Percentiles rank a stretch among this genome's conserved stretches.
phyloP scores from a whole-genome alignment of 2,888 invertebrate species.

The Psylliodes chrysocephalus region DNA sequence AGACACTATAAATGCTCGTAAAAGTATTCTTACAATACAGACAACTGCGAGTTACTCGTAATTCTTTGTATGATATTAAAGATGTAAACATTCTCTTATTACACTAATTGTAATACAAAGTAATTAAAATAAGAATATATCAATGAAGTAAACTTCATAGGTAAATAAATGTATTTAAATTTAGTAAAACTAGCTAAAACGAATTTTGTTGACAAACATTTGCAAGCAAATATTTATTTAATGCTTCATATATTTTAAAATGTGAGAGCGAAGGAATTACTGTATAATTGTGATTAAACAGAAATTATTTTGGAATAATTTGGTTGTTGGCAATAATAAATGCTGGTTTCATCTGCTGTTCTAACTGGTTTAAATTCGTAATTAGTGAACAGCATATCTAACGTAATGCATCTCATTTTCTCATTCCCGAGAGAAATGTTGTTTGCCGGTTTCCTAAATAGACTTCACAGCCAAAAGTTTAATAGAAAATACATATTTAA shows the following conservation, averaged over 20 bases:
- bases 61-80: no score
- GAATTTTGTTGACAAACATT: not conserved
- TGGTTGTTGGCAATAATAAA: slow-evolving; percentile 5
- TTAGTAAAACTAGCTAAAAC: not conserved
- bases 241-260: not conserved
- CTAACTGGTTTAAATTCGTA: not conserved
- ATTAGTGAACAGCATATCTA: slow-evolving; percentile 11
- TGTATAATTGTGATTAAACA: slow-evolving; percentile 15
- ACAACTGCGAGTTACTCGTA: no score
- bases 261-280: not conserved
- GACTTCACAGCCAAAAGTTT: not conserved
- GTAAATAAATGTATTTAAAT: not conserved
- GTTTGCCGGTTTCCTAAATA: slow-evolving; percentile 23
- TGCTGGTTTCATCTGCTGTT: not conserved
- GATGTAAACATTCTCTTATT: no score
- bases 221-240: slow-evolving; percentile 1
- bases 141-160: not conserved
- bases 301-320: slow-evolving; percentile 6
- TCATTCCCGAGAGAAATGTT: slow-evolving; percentile 24
- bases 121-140: no score
- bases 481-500: slow-evolving; percentile 13
- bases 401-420: slow-evolving; percentile 3
- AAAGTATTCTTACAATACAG: no score
- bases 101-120: no score
- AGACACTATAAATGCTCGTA: no score